Conservation (phyloP, 1,140 invertebrate genomes). For the Heliconius nattereri region DNA sequence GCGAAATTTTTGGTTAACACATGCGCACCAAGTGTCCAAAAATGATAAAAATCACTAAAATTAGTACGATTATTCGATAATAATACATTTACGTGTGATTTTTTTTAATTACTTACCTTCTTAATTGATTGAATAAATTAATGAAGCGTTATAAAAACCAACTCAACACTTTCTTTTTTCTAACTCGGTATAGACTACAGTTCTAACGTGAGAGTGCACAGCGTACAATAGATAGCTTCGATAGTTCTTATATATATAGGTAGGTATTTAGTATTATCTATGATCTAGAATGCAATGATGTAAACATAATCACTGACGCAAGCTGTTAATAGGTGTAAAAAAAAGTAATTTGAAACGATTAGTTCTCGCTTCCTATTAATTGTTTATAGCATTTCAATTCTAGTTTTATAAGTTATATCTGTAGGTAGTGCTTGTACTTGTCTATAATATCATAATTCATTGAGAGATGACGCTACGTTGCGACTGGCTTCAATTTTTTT, state of each 20-base stretch:
- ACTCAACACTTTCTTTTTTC: neutral
- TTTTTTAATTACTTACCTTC: neutral
- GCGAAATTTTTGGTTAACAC: slow-evolving; percentile 13
- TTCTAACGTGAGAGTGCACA: neutral
- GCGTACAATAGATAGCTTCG: neutral
- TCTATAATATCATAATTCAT: neutral
- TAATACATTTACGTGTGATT: neutral
- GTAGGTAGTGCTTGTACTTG: neutral
- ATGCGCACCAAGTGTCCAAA: neutral
- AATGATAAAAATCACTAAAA: neutral
- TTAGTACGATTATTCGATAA: neutral
- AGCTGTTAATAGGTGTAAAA: slow-evolving; percentile 1
- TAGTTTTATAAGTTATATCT: neutral
- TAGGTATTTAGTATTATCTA: neutral
- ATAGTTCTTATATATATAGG: neutral
- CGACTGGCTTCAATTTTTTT: too few species aligned
- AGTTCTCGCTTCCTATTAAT: slow-evolving; percentile 24
- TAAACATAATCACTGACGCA: slow-evolving; percentile 7
- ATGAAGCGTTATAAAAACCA: neutral
- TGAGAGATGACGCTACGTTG: too few species aligned
- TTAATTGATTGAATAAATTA: slow-evolving; percentile 2
- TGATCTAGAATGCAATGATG: slow-evolving; percentile 10
- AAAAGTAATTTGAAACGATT: slow-evolving; percentile 9
- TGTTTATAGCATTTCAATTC: slow-evolving; percentile 19
- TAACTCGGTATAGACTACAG: neutral